Evolutionary conservation across 2,113 vertebrate species (phyloP).

Genomic region (Gambusia affinis): DNA sequence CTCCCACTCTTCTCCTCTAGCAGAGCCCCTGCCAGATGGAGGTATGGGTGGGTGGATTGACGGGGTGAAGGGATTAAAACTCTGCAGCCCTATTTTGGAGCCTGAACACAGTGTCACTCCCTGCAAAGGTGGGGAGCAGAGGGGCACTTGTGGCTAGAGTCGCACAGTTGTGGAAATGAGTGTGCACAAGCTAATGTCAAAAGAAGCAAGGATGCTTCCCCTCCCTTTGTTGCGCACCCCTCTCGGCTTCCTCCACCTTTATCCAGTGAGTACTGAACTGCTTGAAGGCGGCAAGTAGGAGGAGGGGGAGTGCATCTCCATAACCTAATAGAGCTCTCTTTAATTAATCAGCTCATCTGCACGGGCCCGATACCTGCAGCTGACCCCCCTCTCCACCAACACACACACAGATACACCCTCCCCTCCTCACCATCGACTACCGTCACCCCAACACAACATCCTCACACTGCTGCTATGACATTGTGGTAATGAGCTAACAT

Average conservation of each 20-base stretch:
- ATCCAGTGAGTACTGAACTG: conserved; percentile 58
- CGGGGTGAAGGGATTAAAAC: conserved; percentile 75
- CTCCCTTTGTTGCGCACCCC: conserved; percentile 19
- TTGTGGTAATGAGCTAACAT: conserved; percentile 81
- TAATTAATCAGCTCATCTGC: conserved; percentile 83
- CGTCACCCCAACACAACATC: conserved; percentile 68
- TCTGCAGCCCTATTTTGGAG: conserved; percentile 68
- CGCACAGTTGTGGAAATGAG: conserved; percentile 51
- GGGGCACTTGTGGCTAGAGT: conserved; percentile 69
- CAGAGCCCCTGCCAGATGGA: conserved; percentile 81
- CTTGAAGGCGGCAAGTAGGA: conserved; percentile 5
- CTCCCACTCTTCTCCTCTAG: conserved; percentile 63
- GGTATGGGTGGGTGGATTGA: conserved; percentile 69
- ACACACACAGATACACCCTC: background rate
- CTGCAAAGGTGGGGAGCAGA: conserved; percentile 61
- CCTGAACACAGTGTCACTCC: conserved; percentile 65
- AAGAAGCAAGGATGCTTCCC: conserved; percentile 64
- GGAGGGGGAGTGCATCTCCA: conserved; percentile 58
- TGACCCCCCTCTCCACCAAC: conserved; percentile 42
- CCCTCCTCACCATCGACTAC: conserved; percentile 20
- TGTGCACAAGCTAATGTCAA: conserved; percentile 69
- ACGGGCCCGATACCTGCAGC: conserved; percentile 77
- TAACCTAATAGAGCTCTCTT: conserved; percentile 79
- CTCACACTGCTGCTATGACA: conserved; percentile 74
- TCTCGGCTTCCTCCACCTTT: conserved; percentile 57